Base-by-base conservation (phyloP, 2,888 invertebrate genomes). In the Lithophane socia region DNA sequence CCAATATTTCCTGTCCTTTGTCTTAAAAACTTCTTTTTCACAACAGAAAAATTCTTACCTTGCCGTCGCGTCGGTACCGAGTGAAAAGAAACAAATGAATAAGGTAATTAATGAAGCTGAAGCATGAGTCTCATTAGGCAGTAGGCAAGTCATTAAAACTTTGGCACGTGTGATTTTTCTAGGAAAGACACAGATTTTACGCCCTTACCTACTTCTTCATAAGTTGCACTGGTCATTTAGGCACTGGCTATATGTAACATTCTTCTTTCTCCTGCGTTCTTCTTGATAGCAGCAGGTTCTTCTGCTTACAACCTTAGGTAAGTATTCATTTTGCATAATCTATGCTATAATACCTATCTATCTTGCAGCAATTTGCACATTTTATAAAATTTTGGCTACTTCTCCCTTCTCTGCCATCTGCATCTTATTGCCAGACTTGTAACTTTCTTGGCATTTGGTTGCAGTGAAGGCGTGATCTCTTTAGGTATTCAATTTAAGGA, bases 1-100 rank as follows among this genome's bases (percentile, higher is more conserved):
- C 21, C 21, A 61, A 83, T 78, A 49, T 70, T 66, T 77, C 73
- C 72, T 71, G 24, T n/a, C 64, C 52, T 65, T 69, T 74, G 60
- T 84, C 72, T 83, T 69, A 73, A 60, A 61, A 56, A 54, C 21
- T 88, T 87, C 68, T 87, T 88, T 87, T 81, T 87, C 73, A 80
- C 73, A 87, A 88, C 87, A 87, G 87, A 87, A 87, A 88, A 87
- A 88, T 88, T 87, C 89, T 83, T 87, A 87, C 87, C 85, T 87
- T 88, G 87, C 89, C 79, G 79, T 87, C 70, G 89, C 89, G 63
- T 75, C 87, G 56, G 73, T 88, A 85, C 85, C 87, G 66, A 85
- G 74, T 61, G 89, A 87, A 85, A 87, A 88, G 83, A 88, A 88
- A 87, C 84, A 76, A 74, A 79, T 74, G 29, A 65, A 67, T 66